Evolutionary conservation across 2,113 vertebrate genomes (phyloP).

Genomic region (Mesitornis unicolor): DNA sequence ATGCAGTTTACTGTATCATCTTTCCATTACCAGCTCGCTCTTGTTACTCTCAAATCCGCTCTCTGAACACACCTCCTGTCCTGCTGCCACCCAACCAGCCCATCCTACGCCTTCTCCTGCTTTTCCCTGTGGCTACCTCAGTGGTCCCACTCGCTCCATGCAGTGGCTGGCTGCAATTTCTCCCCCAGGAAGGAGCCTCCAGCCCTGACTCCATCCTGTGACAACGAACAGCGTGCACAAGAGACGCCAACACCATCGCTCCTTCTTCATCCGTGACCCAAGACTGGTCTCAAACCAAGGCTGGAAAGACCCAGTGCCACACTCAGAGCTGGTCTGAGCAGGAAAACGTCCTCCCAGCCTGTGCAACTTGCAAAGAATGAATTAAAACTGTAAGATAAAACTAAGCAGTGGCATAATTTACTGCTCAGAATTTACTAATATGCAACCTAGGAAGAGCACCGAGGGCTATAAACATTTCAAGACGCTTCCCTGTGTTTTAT

Average conservation of each 20-base stretch:
- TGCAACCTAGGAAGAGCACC: conserved; percentile 22
- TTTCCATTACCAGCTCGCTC: neutral
- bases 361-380: neutral
- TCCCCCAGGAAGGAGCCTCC: neutral
- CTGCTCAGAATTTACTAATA: conserved; percentile 62
- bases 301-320: neutral
- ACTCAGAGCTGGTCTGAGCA: neutral
- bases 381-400: conserved; percentile 55
- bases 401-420: conserved; percentile 44
- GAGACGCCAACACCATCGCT: neutral
- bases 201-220: neutral
- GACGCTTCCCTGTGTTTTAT: conserved; percentile 56
- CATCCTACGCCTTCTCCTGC: neutral
- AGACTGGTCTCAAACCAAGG: neutral
- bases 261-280: neutral
- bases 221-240: neutral
- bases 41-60: neutral
- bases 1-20: neutral
- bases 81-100: neutral
- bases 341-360: neutral
- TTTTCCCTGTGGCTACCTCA: neutral
- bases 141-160: fast-evolving
- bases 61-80: neutral
- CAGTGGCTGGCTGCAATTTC: neutral
- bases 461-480: conserved; percentile 63